phyloP scores from a whole-genome alignment of 2,888 invertebrate genomes.

The Plagodis dolabraria region DNA sequence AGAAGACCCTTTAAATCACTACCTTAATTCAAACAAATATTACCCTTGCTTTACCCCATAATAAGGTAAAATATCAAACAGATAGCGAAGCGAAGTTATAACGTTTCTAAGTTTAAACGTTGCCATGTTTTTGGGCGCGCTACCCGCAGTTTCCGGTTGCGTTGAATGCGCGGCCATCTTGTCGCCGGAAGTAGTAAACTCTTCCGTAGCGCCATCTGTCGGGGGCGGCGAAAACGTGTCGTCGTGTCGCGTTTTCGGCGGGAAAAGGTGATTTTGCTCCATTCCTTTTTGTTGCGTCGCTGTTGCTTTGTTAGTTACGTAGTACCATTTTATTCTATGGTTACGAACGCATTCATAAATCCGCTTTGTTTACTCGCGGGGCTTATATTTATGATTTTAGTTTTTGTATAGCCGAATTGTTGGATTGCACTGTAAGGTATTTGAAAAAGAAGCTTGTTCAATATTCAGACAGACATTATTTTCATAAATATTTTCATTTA shows the following conservation, averaged over 20 bases:
- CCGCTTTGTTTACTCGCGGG: conserved; percentile 30
- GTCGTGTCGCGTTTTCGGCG: conserved; percentile 39
- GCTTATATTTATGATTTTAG: conserved; percentile 27
- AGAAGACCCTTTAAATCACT: conserved; percentile 32
- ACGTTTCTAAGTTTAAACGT: conserved; percentile 29
- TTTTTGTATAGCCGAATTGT: conserved; percentile 11
- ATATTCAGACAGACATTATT: no score
- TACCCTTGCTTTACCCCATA: fast-evolving
- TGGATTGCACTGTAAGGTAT: neutral
- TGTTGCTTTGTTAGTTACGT: conserved; percentile 21
- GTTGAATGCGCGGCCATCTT: conserved; percentile 79
- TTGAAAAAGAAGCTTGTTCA: no score
- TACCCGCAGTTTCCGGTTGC: conserved; percentile 75
- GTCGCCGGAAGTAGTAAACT: conserved; percentile 84
- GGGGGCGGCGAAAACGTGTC: conserved; percentile 58
- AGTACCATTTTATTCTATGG: no score
- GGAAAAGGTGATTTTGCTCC: conserved; percentile 47
- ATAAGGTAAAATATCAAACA: conserved; percentile 31
- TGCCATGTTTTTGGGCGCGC: conserved; percentile 67
- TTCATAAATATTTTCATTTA: no score
- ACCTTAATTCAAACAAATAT: neutral
- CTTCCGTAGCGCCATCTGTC: conserved; percentile 76
- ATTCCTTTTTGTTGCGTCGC: conserved; percentile 48
- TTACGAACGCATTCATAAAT: conserved; percentile 28
- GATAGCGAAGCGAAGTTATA: conserved; percentile 11